Base-by-base conservation (phyloP, 2,797 vertebrate species). In the Pempheris klunzingeri region DNA sequence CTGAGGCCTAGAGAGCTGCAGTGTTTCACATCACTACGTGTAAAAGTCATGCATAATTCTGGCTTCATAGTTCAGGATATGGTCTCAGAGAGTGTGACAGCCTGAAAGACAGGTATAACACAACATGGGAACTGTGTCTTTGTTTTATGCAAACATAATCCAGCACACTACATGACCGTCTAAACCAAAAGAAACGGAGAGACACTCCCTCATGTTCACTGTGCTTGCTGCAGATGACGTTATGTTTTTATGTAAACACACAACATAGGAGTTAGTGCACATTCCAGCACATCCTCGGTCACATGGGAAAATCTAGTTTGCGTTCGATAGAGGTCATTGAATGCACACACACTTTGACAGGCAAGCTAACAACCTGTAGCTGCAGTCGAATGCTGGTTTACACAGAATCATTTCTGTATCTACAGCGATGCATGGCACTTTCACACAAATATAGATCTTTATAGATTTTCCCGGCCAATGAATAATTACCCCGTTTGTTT, bases 201-300 rank as follows among this genome's bases (percentile, higher is more conserved):
- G 30, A 61, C 39, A 4, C 15, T 78, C 65, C 85, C 72, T 58
- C 73, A 46, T 61, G 69, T 30, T 80, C 49, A 22, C 3, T 22
- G 26, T 13, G 18, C 54, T 30, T 15, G 62, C 74, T 78, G 67
- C 60, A 71, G 85, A 66, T 72, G 77, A 78, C 18, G 50, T 70
- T 28, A 46, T 87, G 86, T 92, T 92, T 89, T 75, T 76, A 84
- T 88, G 82, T 92, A 87, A 92, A 92, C 89, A 91, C 55, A 49
- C 71, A 39, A 28, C 41, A 64, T 7, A 24, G 58, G 38, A 44
- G 49, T 57, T 53, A 39, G 66, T 57, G 47, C 67, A 78, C 79
- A 63, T 65, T 74, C 73, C 77, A 74, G 63, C 75, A 80, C 66
- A 77, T 88, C 74, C 26, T 70, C 67, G 18, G 66, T 80, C 78